Base-by-base conservation (phyloP, 2,888 invertebrate species). In the Nomada ruficornis region DNA sequence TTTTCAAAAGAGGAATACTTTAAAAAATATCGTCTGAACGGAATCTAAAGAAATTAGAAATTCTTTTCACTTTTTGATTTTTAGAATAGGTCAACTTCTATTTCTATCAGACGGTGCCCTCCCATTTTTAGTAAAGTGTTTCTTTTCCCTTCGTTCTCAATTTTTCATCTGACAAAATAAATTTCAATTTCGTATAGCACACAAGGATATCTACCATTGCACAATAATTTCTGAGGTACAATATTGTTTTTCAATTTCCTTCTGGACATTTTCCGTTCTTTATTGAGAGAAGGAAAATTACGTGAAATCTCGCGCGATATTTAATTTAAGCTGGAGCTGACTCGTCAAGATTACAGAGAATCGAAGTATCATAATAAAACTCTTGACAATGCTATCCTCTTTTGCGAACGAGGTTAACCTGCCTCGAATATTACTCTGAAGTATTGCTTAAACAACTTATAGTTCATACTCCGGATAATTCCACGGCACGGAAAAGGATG, bases 131-230 rank as follows among this genome's bases (percentile, higher is more conserved):
- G 23, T n/a, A n/a, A 26, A 9, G 0, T 20, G 36, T 52, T 54
- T 59, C 77, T 77, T 77, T 77, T 52, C 77, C 71, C 70, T 77
- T 15, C 36, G n/a, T 80, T 65, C 70, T 60, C 42, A 65, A 71
- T 77, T 36, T 36, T 5, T 7, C 36, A 36, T 44, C 3, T 20
- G 4, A 29, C 15, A 11, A 7, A 26, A 20, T 26, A n/a, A 55
- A 55, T 64, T 64, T 73, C 44, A 73, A 47, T 36, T 52, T 52
- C 3, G 5, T 11, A 1, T 0, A 36, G 36, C 36, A 7, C 36
- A 36, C 36, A 36, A 36, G 36, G 36, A 36, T 36, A 36, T 36
- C 36, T 36, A 7, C 36, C 36, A 7, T 7, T 36, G 36, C 36
- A 1, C 36, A 36, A 36, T 36, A 36, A 36, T 5, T 36, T 36